Conservation (phyloP, 2,888 invertebrate species). For the Pristionchus mayeri region DNA sequence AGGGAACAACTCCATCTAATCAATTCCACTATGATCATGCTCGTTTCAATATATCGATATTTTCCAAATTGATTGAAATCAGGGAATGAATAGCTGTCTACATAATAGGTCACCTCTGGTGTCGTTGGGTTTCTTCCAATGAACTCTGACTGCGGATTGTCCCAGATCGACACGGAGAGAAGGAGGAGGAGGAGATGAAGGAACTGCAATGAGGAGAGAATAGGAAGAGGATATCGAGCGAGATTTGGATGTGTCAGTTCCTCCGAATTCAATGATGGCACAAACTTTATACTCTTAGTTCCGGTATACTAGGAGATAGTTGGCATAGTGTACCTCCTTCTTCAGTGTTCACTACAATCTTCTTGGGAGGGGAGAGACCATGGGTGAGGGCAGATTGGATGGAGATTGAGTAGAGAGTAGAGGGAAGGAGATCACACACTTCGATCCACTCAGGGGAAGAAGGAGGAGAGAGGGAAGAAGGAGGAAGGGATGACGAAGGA, state of each 20-base stretch:
- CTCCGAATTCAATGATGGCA: not conserved
- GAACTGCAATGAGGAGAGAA: not conserved
- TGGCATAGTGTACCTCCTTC: conserved; percentile 56
- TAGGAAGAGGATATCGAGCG: not conserved
- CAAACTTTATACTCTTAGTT: too few species aligned
- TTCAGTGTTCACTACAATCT: conserved; percentile 67
- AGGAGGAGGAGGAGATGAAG: conserved; percentile 19
- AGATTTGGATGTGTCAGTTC: not conserved
- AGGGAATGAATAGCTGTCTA: not conserved
- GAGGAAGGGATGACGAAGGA: conserved; percentile 12
- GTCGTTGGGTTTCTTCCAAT: conserved; percentile 10
- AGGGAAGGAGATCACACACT: conserved; percentile 65
- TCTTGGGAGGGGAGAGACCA: conserved; percentile 67
- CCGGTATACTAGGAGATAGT: too few species aligned
- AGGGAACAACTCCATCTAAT: not conserved
- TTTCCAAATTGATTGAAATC: not conserved
- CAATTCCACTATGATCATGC: not conserved
- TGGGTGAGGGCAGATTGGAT: conserved; percentile 70
- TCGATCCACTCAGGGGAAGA: conserved; percentile 42
- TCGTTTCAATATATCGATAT: too few species aligned
- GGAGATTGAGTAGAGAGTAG: conserved; percentile 63
- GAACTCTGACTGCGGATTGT: not conserved
- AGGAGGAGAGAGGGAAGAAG: not conserved
- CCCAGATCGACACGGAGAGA: not conserved
- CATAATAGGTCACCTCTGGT: conserved; percentile 1